Evolutionary conservation across 2,797 vertebrate species (phyloP), one percentile per base, ranked within the genome.

Genomic region (Neosalanx taihuensis): DNA sequence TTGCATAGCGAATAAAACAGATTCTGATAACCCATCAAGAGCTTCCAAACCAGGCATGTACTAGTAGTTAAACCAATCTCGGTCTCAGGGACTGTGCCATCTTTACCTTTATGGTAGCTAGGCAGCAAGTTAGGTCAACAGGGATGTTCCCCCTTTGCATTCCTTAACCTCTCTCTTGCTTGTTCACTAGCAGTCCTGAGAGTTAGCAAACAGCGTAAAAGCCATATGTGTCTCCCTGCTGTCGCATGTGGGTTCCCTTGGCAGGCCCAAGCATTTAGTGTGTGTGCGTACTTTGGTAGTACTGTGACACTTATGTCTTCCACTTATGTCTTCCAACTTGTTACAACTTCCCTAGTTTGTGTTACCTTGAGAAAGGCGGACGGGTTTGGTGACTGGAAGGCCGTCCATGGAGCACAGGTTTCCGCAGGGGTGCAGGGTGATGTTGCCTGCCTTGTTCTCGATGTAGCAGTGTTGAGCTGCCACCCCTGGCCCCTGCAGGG

Each of bases 391-490:
- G 68, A 96, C 67, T 0, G 77, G 83, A 41, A 96, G 81, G 0
- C 96, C 95, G 5, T 98, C 96, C 0, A 94, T 83, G 53, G 94
- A 85, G 17, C 97, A 98, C 72, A 87, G 87, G 29, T 97, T 95
- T 72, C 96, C 96, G 57, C 96, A 97, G 64, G 97, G 96, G 86
- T 95, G 90, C 75, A 99, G 87, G 0, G 91, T 95, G 82, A 99
- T 95, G 10, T 79, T 86, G 46, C 94, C 96, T 1, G 67, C 84
- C 4, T 81, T 78, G 31, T 98, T 97, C 81, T 98, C 94, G 0
- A 99, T 96, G 92, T 94, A 97, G 91, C 96, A 98, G 84, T 99
- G 97, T 53, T 93, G 91, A 1, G 90, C 86, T 0, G 88, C 85
- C 31, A 98, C 87, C 31, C 95, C 95, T 0, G 91, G 86, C 13